These are phyloP conservation scores for Rhea americana DNA, from an alignment of 2,113 vertebrate genomes.

Conservation along the genomic window DNA sequence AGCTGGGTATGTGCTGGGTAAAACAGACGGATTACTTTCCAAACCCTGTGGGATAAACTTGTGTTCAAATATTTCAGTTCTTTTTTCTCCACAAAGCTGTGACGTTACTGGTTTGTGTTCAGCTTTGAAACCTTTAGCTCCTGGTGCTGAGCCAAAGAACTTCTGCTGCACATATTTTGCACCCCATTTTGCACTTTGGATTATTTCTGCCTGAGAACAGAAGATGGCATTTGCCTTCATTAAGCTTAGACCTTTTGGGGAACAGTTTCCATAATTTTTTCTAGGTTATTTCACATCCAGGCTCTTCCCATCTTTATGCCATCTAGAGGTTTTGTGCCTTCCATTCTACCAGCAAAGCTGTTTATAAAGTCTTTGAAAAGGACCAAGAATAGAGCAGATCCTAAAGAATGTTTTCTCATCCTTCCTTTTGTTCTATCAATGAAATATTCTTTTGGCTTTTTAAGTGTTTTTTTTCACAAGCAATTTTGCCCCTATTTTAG, in stretches of 20 bases:
- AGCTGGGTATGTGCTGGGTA: background rate
- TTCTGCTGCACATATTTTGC: background rate
- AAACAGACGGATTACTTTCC: background rate
- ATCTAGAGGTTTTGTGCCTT: background rate
- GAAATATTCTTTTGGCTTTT: background rate
- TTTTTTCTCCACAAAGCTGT: background rate
- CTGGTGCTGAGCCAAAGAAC: background rate
- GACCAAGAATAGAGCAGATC: background rate
- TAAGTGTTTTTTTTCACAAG: background rate
- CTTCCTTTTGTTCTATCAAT: background rate
- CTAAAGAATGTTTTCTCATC: background rate
- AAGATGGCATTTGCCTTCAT: accelerated
- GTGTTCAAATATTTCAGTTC: accelerated
- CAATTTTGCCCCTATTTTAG: background rate
- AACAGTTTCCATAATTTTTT: background rate
- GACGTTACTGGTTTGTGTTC: background rate
- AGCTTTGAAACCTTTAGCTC: background rate
- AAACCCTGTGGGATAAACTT: background rate
- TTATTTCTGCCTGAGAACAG: background rate
- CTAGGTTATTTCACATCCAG: background rate
- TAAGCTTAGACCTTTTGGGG: background rate
- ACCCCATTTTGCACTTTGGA: background rate
- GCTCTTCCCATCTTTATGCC: background rate
- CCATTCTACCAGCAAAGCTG: accelerated
- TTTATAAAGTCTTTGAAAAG: background rate